Conservation (phyloP, 2,797 vertebrate genomes). For the Pantherophis alleghaniensis region DNA sequence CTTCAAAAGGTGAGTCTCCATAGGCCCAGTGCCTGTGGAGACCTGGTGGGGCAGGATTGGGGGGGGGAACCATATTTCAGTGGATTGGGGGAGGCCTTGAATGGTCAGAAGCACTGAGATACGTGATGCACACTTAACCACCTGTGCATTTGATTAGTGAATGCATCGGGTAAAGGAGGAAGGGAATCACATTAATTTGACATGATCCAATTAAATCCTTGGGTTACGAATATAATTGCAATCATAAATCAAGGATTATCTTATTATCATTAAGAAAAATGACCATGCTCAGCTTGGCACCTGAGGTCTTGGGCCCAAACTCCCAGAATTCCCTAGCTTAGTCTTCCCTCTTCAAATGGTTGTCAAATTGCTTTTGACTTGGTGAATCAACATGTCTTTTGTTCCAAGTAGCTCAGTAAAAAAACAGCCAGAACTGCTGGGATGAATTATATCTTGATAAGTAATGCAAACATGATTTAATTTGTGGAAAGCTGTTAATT, state of each 20-base stretch:
- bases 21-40: not conserved
- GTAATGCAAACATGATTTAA: not conserved
- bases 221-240: not conserved
- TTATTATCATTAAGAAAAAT: not conserved
- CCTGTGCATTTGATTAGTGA: not conserved
- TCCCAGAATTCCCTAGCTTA: not conserved
- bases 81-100: not conserved
- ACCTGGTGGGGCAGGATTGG: not conserved
- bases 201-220: not conserved
- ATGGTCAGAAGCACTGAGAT: not conserved
- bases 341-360: not conserved
- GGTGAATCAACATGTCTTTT: not conserved
- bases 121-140: not conserved
- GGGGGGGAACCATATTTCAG: not conserved
- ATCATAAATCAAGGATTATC: not conserved
- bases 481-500: not conserved
- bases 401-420: not conserved
- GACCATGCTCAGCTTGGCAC: not conserved
- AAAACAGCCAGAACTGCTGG: not conserved
- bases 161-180: not conserved
- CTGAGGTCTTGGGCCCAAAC: not conserved
- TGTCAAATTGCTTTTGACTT: not conserved
- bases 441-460: not conserved
- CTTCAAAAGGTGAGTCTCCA: not conserved
- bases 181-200: not conserved